Base-by-base conservation (phyloP, 2,797 vertebrate species). In the Peromyscus eremicus region DNA sequence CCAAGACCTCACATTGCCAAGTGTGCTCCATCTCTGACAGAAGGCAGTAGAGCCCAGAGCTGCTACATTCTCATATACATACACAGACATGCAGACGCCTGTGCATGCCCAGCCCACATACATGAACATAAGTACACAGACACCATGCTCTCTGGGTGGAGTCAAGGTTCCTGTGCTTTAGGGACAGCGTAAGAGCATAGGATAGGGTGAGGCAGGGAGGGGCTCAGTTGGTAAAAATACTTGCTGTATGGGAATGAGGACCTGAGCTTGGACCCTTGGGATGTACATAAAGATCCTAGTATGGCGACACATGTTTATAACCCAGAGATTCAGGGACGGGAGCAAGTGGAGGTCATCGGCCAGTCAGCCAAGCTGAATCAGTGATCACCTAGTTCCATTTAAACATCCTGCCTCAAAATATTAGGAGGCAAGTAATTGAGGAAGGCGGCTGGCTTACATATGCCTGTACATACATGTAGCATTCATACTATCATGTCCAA, bases 11-110 rank as follows among this genome's bases (percentile, higher is more conserved):
- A 4, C 55, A 25, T 37, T 85, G 71, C 83, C 87, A 92, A 94
- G 85, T 70, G 32, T 40, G 16, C 73, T 80, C 62, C 82, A 75
- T 95, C 73, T 86, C 88, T 80, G 76, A 62, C 37, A 92, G 76
- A 94, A 95, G 76, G 16, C 85, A 79, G 49, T 14, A 80, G 84
- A 90, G 9, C 49, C 49, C 19, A 49, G 68, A 96, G 75, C 40
- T 49, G 64, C 57, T 21, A 3, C 37, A 52, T 19, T 91, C 46
- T 88, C 64, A 64, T 70, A 70, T 34, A 34, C 25, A 52, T 25
- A 57, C 37, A 66, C 23, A 80, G 37, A 34, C 9, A 84, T 14
- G 29, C 34, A 55, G 73, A 32, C 12, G 9, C 37, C 55, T 52
- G 32, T 57, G 43, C 21, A 43, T 1, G 55, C 29, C 60, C 14